These are phyloP conservation scores for Rhaphigaster nebulosa DNA, from an alignment of 2,888 invertebrate species.

Conservation along the genomic window DNA sequence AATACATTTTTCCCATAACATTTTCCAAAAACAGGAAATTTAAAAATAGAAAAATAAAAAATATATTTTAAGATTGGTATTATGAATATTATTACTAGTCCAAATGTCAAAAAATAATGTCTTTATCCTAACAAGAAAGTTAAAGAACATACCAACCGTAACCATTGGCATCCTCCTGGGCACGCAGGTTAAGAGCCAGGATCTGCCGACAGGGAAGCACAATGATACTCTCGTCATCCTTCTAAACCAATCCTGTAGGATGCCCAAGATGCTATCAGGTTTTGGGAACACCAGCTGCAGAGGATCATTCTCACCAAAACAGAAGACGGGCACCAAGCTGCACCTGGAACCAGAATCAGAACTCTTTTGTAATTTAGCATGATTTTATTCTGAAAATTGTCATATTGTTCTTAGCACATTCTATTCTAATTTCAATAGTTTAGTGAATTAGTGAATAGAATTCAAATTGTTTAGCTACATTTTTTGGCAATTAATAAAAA, in stretches of 20 bases:
- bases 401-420: neutral
- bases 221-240: conserved; percentile 82
- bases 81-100: neutral
- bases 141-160: conserved; percentile 82
- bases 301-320: conserved; percentile 91
- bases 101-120: neutral
- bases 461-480: no score
- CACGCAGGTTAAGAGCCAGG: conserved; percentile 75
- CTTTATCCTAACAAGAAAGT: neutral
- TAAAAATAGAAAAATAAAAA: no score
- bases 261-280: conserved; percentile 77
- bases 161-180: conserved; percentile 78
- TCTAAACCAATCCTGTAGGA: conserved; percentile 78
- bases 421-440: no score
- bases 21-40: no score
- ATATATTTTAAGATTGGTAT: neutral
- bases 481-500: no score
- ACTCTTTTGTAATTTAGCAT: neutral
- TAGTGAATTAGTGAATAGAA: no score
- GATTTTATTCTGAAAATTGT: neutral
- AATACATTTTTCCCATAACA: no score
- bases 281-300: conserved; percentile 84
- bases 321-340: conserved; percentile 87
- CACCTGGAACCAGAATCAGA: conserved; percentile 72
- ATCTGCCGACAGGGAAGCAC: conserved; percentile 82